These are phyloP conservation scores for Phenganax stokvisi DNA, from an alignment of 92 coral and sea anemone species.

Conservation along the genomic window DNA sequence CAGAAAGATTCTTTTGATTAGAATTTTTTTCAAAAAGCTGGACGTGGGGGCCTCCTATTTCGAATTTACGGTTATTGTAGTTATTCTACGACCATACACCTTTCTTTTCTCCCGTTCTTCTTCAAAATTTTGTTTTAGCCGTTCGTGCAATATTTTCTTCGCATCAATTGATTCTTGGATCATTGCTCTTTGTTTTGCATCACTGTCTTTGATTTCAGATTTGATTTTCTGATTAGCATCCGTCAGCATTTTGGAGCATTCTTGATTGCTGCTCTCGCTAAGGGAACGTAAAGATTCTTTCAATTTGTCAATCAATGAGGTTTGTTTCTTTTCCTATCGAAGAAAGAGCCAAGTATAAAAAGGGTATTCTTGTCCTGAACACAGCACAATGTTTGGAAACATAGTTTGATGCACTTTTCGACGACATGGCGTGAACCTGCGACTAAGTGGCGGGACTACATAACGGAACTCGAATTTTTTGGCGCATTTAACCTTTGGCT, in stretches of 20 bases:
- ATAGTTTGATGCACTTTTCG: no score
- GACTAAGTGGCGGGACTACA: no score
- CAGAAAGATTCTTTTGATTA: no score
- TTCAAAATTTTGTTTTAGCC: not conserved
- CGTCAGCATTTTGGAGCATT: not conserved
- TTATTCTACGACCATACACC: not conserved
- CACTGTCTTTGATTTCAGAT: slow-evolving; percentile 11
- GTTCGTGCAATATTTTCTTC: slow-evolving; percentile 14
- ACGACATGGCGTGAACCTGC: no score
- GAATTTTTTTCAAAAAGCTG: no score
- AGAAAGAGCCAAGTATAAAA: no score
- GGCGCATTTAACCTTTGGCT: no score
- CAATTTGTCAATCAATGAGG: not conserved
- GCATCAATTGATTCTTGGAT: not conserved
- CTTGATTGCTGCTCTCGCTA: slow-evolving; percentile 12
- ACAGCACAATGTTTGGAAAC: no score
- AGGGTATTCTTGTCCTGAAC: no score
- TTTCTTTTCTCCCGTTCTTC: slow-evolving; percentile 36
- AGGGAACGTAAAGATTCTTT: slow-evolving; percentile 3
- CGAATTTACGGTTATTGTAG: no score
- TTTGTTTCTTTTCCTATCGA: slow-evolving; percentile 27
- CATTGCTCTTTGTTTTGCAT: not conserved
- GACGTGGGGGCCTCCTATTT: no score
- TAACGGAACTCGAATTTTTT: no score
- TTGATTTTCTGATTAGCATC: slow-evolving; percentile 25